Evolutionary conservation across 2,113 vertebrate genomes (phyloP).

Genomic region (Phrynosoma blainvillii): DNA sequence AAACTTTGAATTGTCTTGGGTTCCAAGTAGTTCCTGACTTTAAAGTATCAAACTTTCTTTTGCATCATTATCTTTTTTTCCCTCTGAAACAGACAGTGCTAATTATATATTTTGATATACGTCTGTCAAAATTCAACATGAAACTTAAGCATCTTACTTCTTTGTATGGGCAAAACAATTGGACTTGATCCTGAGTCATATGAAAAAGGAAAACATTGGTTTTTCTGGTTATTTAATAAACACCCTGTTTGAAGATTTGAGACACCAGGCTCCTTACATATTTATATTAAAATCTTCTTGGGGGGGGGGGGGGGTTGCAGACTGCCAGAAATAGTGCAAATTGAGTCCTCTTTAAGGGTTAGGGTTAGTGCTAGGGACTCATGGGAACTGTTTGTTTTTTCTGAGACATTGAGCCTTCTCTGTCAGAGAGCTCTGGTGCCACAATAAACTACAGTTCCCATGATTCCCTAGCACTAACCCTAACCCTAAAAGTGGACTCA

Average conservation of each 20-base stretch:
- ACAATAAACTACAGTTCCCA: no score
- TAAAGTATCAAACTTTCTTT: slow-evolving; percentile 5
- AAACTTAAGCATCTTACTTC: background rate
- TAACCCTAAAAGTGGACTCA: no score
- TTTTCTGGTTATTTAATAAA: background rate
- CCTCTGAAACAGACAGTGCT: background rate
- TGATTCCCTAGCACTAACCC: no score
- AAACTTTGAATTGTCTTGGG: slow-evolving; percentile 16
- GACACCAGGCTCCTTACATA: background rate
- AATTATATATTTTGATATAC: background rate
- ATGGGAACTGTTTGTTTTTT: no score
- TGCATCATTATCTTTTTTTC: background rate
- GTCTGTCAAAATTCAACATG: background rate
- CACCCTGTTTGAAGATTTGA: background rate
- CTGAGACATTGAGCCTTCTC: no score
- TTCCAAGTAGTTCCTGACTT: slow-evolving; percentile 22
- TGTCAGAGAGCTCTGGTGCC: no score
- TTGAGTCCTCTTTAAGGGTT: no score
- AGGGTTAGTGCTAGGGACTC: no score
- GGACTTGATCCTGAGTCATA: background rate
- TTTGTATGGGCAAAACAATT: background rate
- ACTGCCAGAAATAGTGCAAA: no score
- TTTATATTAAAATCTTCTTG: background rate
- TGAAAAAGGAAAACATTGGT: background rate
- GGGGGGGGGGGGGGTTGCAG: no score